Evolutionary conservation across 2,888 invertebrate genomes (phyloP).

Genomic region (Eupeodes latifasciatus): DNA sequence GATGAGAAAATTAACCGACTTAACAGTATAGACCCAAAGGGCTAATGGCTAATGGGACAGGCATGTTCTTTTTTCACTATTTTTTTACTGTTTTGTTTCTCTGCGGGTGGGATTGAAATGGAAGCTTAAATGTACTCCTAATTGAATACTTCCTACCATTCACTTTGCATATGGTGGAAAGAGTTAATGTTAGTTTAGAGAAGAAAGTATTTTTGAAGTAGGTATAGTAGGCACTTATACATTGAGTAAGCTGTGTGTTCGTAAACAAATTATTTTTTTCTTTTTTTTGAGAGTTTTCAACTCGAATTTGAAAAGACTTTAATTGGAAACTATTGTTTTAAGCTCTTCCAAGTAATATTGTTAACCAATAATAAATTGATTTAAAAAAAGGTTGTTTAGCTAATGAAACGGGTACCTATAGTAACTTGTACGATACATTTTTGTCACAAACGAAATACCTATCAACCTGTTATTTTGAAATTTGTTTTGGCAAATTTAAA

Average conservation of each 20-base stretch:
- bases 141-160: constrained; percentile 34
- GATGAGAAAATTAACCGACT: constrained; percentile 57
- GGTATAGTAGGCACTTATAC: neutral
- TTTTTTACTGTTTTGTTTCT: neutral
- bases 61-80: constrained; percentile 9
- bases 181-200: constrained; percentile 12
- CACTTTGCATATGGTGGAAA: neutral
- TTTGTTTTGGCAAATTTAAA: no score
- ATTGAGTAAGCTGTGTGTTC: neutral
- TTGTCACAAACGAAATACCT: no score
- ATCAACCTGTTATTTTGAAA: no score
- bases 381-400: no score
- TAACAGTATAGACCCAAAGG: constrained; percentile 53
- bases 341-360: neutral
- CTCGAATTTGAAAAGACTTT: constrained; percentile 1
- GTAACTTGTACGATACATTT: no score
- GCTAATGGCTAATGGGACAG: constrained; percentile 41
- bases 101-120: constrained; percentile 15
- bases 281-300: neutral
- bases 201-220: neutral
- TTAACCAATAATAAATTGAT: neutral
- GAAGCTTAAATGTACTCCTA: constrained; percentile 46
- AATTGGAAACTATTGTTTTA: neutral
- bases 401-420: neutral
- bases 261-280: neutral